A percentile compares a stretch with the other conserved stretches of the same genome.
These are phyloP conservation scores for Anoplolepis gracilipes DNA, from an alignment of 1,140 invertebrate species.

Conservation along the genomic window DNA sequence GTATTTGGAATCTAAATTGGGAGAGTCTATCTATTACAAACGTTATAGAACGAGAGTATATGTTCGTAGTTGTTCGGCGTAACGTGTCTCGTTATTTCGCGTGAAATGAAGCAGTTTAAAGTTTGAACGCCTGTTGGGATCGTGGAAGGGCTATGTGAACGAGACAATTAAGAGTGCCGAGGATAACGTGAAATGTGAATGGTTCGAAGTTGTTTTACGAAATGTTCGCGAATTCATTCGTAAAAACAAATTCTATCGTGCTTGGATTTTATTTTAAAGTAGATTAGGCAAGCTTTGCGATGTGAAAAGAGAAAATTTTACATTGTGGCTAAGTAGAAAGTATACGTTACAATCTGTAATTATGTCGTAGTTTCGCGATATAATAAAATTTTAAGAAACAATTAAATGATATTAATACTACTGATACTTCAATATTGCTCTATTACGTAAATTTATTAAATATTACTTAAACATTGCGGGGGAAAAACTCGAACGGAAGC, in stretches of 20 bases:
- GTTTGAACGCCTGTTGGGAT: constrained; percentile 54
- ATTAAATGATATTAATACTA: neutral
- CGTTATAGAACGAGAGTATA: constrained; percentile 23
- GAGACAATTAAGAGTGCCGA: constrained; percentile 54
- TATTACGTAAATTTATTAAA: neutral
- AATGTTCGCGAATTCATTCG: constrained; percentile 33
- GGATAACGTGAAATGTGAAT: constrained; percentile 48
- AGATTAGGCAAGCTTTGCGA: neutral
- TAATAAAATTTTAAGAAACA: neutral
- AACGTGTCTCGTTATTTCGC: constrained; percentile 71
- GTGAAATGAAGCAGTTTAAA: constrained; percentile 56
- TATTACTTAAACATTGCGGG: neutral
- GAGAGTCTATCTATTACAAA: constrained; percentile 53
- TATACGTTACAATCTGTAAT: neutral
- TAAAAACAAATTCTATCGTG: neutral
- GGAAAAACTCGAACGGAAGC: neutral
- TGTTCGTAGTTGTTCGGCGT: constrained; percentile 31
- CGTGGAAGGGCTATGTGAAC: constrained; percentile 43
- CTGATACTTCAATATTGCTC: neutral
- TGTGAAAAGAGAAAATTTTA: constrained; percentile 3
- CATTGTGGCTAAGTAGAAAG: neutral
- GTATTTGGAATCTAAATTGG: constrained; percentile 43
- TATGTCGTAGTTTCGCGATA: neutral
- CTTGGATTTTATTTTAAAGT: neutral
- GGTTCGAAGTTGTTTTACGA: constrained; percentile 43